These are phyloP conservation scores for Anomalospiza imberbis DNA, from an alignment of 2,797 vertebrate species.

Conservation along the genomic window DNA sequence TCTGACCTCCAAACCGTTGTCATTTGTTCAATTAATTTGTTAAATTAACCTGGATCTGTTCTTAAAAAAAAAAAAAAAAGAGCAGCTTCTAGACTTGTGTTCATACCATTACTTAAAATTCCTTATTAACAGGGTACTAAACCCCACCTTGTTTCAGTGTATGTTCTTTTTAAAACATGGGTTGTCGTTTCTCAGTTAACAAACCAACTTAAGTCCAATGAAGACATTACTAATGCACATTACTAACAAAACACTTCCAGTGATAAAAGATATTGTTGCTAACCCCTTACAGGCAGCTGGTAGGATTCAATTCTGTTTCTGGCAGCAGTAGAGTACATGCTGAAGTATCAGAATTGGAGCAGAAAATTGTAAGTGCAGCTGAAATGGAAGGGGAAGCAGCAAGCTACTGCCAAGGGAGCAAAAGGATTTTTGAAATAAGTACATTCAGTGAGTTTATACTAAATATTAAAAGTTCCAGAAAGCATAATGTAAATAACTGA, in stretches of 20 bases:
- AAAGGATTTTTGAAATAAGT: slow-evolving; percentile 40
- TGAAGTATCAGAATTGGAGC: slow-evolving; percentile 61
- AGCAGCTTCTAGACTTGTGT: background rate
- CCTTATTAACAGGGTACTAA: background rate
- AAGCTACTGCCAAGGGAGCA: slow-evolving; percentile 47
- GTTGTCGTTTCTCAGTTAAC: background rate
- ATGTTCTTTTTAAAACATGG: background rate
- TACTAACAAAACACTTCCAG: background rate
- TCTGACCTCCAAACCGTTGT: background rate
- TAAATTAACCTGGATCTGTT: slow-evolving; percentile 1
- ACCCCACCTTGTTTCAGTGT: background rate
- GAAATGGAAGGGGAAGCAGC: slow-evolving; percentile 40
- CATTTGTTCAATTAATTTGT: background rate
- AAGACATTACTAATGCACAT: background rate
- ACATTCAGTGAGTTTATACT: slow-evolving; percentile 6
- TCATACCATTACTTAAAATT: background rate
- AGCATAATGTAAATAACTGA: background rate
- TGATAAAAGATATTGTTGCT: background rate
- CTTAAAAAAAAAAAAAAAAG: background rate
- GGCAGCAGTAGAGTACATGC: slow-evolving; percentile 47
- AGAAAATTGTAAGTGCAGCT: slow-evolving; percentile 63
- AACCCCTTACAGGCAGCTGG: slow-evolving; percentile 35
- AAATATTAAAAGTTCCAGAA: slow-evolving; percentile 23
- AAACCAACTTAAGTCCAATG: background rate
- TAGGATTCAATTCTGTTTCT: slow-evolving; percentile 50